Conservation (phyloP, 2,888 invertebrate species). For the Nineta flava region DNA sequence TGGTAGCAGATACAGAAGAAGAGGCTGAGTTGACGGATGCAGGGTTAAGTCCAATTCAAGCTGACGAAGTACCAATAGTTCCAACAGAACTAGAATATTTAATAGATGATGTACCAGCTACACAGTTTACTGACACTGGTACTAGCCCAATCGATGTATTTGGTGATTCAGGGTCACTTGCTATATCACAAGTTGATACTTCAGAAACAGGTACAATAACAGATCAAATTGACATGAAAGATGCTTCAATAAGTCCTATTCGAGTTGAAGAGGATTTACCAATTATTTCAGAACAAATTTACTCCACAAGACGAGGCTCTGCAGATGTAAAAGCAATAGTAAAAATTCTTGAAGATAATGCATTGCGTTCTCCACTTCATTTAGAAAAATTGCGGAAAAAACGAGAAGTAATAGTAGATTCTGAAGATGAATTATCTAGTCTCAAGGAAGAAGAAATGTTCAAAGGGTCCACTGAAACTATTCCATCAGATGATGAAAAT, state of each 20-base stretch:
- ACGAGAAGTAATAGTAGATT: constrained; percentile 22
- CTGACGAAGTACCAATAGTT: constrained; percentile 28
- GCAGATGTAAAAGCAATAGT: constrained; percentile 40
- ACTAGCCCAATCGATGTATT: constrained; percentile 33
- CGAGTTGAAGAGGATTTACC: constrained; percentile 22
- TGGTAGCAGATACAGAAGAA: constrained; percentile 28
- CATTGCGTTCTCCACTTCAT: constrained; percentile 23
- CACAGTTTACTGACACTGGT: constrained; percentile 29
- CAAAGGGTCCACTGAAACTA: constrained; percentile 25
- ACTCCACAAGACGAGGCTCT: constrained; percentile 25
- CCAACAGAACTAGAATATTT: constrained; percentile 23
- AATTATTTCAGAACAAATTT: constrained; percentile 23
- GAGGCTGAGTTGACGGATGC: constrained; percentile 37
- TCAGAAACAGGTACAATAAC: constrained; percentile 35
- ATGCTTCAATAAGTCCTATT: constrained; percentile 35
- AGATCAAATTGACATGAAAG: constrained; percentile 33
- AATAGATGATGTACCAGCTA: constrained; percentile 22
- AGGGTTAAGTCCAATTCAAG: constrained; percentile 36
- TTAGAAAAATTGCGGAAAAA: constrained; percentile 21
- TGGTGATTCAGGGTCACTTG: constrained; percentile 25
- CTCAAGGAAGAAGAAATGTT: constrained; percentile 25
- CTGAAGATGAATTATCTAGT: constrained; percentile 28
- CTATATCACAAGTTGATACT: constrained; percentile 29
- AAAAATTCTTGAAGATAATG: constrained; percentile 31
- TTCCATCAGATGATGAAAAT: constrained; percentile 22